These are phyloP conservation scores for Echinarachnius parma DNA, from an alignment of 53 echinoderm and acorn worm genomes.

Conservation along the genomic window DNA sequence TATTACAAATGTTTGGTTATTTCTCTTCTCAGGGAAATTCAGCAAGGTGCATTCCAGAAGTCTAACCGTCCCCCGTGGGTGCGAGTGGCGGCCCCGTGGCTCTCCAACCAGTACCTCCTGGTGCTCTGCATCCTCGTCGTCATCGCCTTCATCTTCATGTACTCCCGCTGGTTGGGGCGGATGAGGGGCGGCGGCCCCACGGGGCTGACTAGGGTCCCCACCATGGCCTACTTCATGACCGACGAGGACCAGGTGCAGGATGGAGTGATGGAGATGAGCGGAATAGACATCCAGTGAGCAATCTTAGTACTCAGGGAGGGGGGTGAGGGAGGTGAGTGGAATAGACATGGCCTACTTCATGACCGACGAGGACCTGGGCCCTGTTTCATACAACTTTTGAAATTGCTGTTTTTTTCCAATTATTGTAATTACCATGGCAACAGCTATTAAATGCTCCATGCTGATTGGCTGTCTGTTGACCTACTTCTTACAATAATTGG, in stretches of 20 bases:
- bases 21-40: constrained; percentile 84
- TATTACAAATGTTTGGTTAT: too few species aligned
- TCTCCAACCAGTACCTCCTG: constrained; percentile 88
- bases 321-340: too few species aligned
- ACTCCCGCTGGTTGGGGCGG: constrained; percentile 79
- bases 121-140: constrained; percentile 80
- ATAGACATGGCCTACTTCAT: too few species aligned
- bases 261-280: constrained; percentile 70
- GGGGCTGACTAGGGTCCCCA: constrained; percentile 70
- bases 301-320: too few species aligned
- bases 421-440: too few species aligned
- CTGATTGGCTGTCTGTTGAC: too few species aligned
- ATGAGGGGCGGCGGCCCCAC: constrained; percentile 47
- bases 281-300: constrained; percentile 36
- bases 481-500: too few species aligned
- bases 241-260: constrained; percentile 94
- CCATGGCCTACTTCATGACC: constrained; percentile 99
- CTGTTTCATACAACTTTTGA: too few species aligned
- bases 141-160: constrained; percentile 70
- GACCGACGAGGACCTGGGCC: too few species aligned
- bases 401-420: too few species aligned
- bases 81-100: constrained; percentile 62
- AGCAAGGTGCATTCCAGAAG: constrained; percentile 81
- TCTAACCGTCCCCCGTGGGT: constrained; percentile 83
- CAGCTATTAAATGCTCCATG: too few species aligned